Evolutionary conservation across 2,888 invertebrate species (phyloP), one percentile per base, ranked within the genome.

Genomic region (Sipha maydis): DNA sequence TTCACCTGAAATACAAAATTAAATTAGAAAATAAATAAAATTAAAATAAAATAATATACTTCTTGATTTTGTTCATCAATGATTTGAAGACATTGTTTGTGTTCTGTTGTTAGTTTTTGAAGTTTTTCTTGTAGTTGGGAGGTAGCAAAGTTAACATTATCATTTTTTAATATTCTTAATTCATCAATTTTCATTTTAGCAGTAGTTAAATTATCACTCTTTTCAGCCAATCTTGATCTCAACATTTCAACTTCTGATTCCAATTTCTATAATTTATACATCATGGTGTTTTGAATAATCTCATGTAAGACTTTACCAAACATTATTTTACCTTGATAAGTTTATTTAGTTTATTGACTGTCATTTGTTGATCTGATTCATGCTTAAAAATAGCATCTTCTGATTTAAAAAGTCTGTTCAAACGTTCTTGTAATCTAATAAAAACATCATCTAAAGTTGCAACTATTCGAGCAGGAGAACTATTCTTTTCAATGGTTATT

Each of bases 351-450:
- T 85, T 89, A 54, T 80, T 83, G 2, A 85, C 31, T 54, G 67
- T 76, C 56, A 89, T 85, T n/a, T 89, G 77, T 71, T 89, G 89
- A 83, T 90, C 90, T 31, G 76, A 89, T 38, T 85, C 89, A 61
- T 89, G 80, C 25, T 89, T 90, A 69, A 90, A 84, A 71, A 89
- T 89, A 41, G 90, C 90, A 21, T 90, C 90, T 86, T 90, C 90
- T 25, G 90, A 89, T 89, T 89, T 89, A n/a, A 85, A 90, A n/a
- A 90, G 83, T 84, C 89, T 89, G 14, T 89, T 86, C 34, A 90
- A 86, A 76, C 88, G 88, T 17, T 88, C 88, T 82, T 88, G 88
- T 61, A 88, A 31, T 88, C 88, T 88, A 38, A 86, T 73, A 3
- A 86, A 86, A 17, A 86, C 79, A 80, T 86, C 86, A 75, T 86